These are phyloP conservation scores for Aplidium turbinatum DNA, from an alignment of 23 tunicate genomes.

Conservation along the genomic window DNA sequence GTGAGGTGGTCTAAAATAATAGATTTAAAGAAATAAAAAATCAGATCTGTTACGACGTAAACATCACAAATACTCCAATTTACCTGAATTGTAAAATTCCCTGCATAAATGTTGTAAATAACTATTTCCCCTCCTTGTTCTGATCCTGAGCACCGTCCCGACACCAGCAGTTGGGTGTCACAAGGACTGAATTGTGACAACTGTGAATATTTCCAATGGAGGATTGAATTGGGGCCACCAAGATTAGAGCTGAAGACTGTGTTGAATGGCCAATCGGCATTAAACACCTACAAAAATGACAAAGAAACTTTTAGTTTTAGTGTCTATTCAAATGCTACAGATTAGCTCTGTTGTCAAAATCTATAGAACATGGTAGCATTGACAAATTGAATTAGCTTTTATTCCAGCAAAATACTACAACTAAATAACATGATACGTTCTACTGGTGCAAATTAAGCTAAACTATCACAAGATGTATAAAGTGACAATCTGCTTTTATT, in stretches of 20 bases:
- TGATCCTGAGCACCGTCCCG: conserved; percentile 72
- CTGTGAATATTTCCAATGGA: conserved; percentile 75
- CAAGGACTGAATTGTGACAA: conserved; percentile 75
- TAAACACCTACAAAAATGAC: conserved; percentile 56
- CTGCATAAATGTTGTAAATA: conserved; percentile 64
- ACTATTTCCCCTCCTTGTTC: conserved; percentile 76
- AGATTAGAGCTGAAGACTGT: conserved; percentile 59
- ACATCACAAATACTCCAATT: background rate
- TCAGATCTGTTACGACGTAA: background rate
- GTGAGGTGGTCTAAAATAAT: background rate
- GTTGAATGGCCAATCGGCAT: conserved; percentile 87
- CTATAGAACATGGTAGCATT: too few species aligned
- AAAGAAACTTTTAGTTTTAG: too few species aligned
- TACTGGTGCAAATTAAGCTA: too few species aligned
- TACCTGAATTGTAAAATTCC: conserved; percentile 54
- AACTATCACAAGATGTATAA: too few species aligned
- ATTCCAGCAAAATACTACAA: too few species aligned
- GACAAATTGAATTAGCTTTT: too few species aligned
- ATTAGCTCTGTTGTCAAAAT: too few species aligned
- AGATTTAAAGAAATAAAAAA: background rate
- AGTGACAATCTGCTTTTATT: too few species aligned
- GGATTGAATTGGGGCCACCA: conserved; percentile 43
- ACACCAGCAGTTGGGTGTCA: conserved; percentile 82
- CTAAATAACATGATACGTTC: too few species aligned
- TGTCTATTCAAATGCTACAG: too few species aligned